Conservation (phyloP, 2,113 vertebrate species). For the Embiotoca jacksoni region DNA sequence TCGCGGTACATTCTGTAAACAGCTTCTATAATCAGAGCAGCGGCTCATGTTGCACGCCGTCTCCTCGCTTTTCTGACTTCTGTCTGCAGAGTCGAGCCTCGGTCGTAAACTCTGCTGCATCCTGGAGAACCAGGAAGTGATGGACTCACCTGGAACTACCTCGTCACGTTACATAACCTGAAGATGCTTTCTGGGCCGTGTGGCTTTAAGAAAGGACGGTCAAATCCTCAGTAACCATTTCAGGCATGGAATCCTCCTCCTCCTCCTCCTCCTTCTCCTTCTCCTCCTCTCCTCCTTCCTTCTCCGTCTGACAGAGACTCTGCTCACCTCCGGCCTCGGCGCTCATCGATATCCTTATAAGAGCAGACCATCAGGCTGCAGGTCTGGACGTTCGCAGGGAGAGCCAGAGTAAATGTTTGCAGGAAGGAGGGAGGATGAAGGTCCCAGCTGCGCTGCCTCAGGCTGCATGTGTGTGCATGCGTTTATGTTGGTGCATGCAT, state of each 20-base stretch:
- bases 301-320: conserved; percentile 8
- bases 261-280: neutral
- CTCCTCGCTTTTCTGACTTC: too few species aligned
- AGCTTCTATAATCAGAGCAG: too few species aligned
- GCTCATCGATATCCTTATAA: conserved; percentile 75
- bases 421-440: conserved; percentile 38
- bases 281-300: neutral
- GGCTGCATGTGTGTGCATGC: conserved; percentile 3
- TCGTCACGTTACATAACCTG: neutral
- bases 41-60: too few species aligned
- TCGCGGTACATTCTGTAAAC: too few species aligned
- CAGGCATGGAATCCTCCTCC: conserved; percentile 16
- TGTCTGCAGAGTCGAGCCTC: too few species aligned
- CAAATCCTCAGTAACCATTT: conserved; percentile 29
- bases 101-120: too few species aligned
- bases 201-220: conserved; percentile 17
- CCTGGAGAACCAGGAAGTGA: too few species aligned
- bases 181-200: neutral
- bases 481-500: conserved; percentile 3
- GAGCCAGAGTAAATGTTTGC: conserved; percentile 66
- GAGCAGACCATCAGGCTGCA: conserved; percentile 64
- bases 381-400: conserved; percentile 37
- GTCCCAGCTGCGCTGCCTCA: conserved; percentile 25
- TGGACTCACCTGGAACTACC: neutral
- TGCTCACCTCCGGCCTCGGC: conserved; percentile 15